Conservation (phyloP, 2,888 invertebrate species). For the Apoda limacodes region DNA sequence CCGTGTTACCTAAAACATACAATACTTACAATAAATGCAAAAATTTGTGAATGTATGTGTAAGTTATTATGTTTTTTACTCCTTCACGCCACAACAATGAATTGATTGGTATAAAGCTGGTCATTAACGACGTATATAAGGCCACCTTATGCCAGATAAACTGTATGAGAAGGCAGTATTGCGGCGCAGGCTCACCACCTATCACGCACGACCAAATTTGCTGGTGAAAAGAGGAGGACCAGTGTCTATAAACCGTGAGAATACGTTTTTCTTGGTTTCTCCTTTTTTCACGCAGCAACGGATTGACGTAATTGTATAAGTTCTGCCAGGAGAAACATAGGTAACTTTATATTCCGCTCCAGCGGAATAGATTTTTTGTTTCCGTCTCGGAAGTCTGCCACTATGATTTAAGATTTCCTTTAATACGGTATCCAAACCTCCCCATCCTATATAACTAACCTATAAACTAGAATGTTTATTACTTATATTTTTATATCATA, state of each 20-base stretch:
- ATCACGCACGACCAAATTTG: neutral
- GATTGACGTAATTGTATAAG: too few species aligned
- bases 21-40: neutral
- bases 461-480: too few species aligned
- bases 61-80: neutral
- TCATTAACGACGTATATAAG: neutral
- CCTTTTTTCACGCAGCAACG: too few species aligned
- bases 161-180: neutral
- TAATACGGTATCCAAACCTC: too few species aligned
- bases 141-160: neutral
- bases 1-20: constrained; percentile 29
- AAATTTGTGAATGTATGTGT: neutral
- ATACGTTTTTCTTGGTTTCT: neutral
- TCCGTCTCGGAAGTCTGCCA: too few species aligned
- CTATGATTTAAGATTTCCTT: too few species aligned
- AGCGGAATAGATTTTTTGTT: too few species aligned
- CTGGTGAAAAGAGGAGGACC: neutral
- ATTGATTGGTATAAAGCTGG: neutral
- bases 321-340: too few species aligned
- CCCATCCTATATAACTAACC: too few species aligned
- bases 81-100: neutral
- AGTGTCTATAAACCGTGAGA: too few species aligned
- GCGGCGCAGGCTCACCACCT: neutral
- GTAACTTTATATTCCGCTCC: too few species aligned
- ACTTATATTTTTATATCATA: too few species aligned